These are phyloP conservation scores for Protobothrops mucrosquamatus DNA, from an alignment of 2,113 vertebrate genomes.

Conservation along the genomic window DNA sequence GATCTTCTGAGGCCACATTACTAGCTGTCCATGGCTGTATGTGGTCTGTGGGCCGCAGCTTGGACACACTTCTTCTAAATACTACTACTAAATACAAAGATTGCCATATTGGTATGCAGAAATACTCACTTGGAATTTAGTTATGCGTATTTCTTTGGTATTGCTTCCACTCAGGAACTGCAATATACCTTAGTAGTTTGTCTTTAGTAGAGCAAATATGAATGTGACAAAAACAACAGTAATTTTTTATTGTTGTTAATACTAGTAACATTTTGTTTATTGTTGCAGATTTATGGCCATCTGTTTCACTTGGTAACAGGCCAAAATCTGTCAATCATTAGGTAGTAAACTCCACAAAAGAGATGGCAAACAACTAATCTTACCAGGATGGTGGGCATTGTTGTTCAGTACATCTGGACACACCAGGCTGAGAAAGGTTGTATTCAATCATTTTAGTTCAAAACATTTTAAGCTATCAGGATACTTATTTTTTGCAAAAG, in stretches of 20 bases:
- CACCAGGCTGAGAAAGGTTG: constrained; percentile 19
- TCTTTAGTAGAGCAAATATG: background rate
- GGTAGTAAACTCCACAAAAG: background rate
- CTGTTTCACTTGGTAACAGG: background rate
- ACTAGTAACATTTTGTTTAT: background rate
- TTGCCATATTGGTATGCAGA: background rate
- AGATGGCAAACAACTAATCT: background rate
- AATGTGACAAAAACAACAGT: background rate
- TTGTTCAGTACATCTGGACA: background rate
- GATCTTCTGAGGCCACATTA: background rate
- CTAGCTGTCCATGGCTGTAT: background rate
- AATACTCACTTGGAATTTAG: background rate
- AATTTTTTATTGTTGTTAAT: background rate
- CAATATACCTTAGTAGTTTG: background rate
- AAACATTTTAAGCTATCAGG: constrained; percentile 53
- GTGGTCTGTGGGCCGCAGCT: background rate
- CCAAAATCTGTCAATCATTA: background rate
- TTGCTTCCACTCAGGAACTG: background rate
- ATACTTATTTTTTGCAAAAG: constrained; percentile 47
- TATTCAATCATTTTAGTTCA: constrained; percentile 35
- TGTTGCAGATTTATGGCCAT: background rate
- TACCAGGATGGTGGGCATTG: background rate
- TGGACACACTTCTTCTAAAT: background rate
- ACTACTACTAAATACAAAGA: background rate
- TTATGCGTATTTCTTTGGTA: background rate